A percentile compares a stretch with the other conserved stretches of the same genome.
Evolutionary conservation across 2,113 vertebrate genomes (phyloP).

Genomic region (Hipposideros armiger): DNA sequence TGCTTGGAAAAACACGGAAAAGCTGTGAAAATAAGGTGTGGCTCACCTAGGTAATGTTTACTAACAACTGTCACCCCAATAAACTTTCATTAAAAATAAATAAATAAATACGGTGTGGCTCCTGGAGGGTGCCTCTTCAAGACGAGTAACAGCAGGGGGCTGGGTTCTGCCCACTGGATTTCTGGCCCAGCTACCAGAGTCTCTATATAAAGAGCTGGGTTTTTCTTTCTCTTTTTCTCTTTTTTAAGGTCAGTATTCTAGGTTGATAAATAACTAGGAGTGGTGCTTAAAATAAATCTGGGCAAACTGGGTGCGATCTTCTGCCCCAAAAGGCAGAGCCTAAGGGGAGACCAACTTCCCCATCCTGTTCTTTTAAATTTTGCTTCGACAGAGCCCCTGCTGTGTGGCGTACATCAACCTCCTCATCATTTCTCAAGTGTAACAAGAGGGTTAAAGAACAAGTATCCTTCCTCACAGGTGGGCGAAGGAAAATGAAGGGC

Average conservation of each 20-base stretch:
- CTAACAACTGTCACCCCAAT: no score
- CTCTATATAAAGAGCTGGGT: not conserved
- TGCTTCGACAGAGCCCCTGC: not conserved
- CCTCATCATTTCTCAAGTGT: not conserved
- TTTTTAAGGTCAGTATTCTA: not conserved
- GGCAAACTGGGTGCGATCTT: not conserved
- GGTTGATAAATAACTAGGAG: not conserved
- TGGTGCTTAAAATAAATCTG: not conserved
- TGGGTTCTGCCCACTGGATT: not conserved
- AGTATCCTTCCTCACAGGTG: not conserved
- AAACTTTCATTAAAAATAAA: no score
- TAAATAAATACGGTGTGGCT: not conserved
- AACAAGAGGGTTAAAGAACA: not conserved
- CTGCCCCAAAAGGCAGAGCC: not conserved
- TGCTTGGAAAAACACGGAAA: not conserved
- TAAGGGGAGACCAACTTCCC: accelerated
- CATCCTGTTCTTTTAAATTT: not conserved
- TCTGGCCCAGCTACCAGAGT: not conserved
- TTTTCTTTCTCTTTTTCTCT: not conserved
- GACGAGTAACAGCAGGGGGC: not conserved
- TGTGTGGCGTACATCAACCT: not conserved
- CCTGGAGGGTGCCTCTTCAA: not conserved
- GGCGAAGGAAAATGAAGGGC: not conserved
- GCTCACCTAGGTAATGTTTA: not conserved
- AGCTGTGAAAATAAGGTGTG: no score